phyloP scores from a whole-genome alignment of 2,797 vertebrate genomes.

The Enteromius paludinosus region DNA sequence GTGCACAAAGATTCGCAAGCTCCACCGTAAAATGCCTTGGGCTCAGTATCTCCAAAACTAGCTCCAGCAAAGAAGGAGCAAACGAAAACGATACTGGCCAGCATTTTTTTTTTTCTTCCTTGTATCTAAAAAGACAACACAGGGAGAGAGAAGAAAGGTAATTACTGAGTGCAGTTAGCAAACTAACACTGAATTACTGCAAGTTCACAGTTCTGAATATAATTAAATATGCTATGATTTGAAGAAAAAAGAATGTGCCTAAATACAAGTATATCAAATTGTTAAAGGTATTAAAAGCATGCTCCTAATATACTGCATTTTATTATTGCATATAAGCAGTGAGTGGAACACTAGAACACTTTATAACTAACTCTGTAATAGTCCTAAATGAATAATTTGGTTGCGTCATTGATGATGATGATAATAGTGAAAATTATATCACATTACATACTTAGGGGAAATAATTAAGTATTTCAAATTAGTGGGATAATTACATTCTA shows the following conservation, averaged over 20 bases:
- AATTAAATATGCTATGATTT: neutral
- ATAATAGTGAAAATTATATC: constrained; percentile 7
- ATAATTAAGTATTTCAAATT: neutral
- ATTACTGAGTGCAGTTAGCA: constrained; percentile 11
- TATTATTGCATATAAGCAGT: neutral
- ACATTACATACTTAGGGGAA: constrained; percentile 17
- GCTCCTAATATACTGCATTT: neutral
- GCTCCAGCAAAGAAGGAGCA: constrained; percentile 76
- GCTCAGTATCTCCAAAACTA: constrained; percentile 77
- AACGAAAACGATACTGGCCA: constrained; percentile 83
- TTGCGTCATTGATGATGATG: constrained; percentile 3
- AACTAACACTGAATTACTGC: constrained; percentile 1
- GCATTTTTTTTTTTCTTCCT: constrained; percentile 81
- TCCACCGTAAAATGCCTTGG: constrained; percentile 76
- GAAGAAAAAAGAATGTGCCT: neutral
- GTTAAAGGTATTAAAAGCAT: neutral
- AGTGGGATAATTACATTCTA: constrained; percentile 21
- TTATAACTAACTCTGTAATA: neutral
- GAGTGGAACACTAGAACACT: neutral
- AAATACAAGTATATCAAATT: neutral
- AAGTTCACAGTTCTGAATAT: neutral
- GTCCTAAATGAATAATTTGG: constrained; percentile 11
- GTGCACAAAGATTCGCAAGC: constrained; percentile 89
- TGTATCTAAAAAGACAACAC: constrained; percentile 69
- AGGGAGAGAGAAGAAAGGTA: constrained; percentile 26